These are phyloP conservation scores for Sterrhoptilus dennistouni DNA, from an alignment of 2,113 vertebrate genomes.

Conservation along the genomic window DNA sequence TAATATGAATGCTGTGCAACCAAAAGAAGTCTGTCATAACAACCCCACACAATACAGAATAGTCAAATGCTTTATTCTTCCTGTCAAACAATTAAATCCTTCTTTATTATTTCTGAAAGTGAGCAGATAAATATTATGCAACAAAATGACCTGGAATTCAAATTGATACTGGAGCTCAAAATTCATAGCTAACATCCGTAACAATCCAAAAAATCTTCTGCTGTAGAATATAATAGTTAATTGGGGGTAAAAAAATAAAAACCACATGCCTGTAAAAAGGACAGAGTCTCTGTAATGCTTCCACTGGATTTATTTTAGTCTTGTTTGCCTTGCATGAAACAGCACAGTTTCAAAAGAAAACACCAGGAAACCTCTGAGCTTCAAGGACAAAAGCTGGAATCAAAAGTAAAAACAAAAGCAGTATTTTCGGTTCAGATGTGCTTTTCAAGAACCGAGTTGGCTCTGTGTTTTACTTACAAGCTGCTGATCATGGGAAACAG, in stretches of 20 bases:
- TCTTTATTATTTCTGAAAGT: not conserved
- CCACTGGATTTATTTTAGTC: not conserved
- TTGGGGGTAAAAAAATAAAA: not conserved
- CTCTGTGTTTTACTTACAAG: not conserved
- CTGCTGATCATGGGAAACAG: not conserved
- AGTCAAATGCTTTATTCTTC: not conserved
- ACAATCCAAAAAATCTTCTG: not conserved
- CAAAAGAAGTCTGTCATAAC: slow-evolving; percentile 28
- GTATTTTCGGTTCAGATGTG: not conserved
- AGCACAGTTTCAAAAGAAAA: not conserved
- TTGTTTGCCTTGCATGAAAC: not conserved
- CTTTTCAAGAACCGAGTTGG: not conserved
- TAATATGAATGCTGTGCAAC: not conserved
- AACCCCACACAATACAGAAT: not conserved
- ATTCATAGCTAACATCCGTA: not conserved
- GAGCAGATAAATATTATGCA: not conserved
- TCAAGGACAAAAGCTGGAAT: not conserved
- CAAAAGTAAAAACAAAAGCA: not conserved
- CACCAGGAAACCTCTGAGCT: not conserved
- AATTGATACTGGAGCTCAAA: not conserved
- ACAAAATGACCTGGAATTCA: not conserved
- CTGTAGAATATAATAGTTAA: not conserved
- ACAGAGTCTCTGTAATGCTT: not conserved
- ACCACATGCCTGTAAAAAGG: not conserved
- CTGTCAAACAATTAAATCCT: slow-evolving; percentile 22